Percentiles rank a stretch among this genome's conserved stretches.
Evolutionary conservation across 1,140 invertebrate genomes (phyloP).

Genomic region (Lepeophtheirus salmonis): DNA sequence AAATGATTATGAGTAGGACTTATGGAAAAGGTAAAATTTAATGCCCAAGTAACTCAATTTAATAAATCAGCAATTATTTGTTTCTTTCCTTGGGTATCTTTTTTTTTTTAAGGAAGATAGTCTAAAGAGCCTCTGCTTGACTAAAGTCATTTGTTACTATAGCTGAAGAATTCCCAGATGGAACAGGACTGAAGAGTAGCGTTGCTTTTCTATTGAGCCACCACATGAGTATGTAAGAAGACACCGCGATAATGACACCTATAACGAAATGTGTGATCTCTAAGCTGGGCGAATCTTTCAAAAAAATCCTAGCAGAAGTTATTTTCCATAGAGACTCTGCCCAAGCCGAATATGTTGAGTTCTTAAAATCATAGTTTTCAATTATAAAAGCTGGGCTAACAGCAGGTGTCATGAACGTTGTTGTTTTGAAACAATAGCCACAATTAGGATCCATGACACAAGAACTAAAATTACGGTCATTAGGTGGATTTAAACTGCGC

Average conservation of each 20-base stretch:
- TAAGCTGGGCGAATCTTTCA: background rate
- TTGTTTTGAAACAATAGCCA: constrained; percentile 5
- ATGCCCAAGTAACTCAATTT: too few species aligned
- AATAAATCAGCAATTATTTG: too few species aligned
- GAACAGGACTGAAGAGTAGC: background rate
- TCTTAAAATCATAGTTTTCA: constrained; percentile 4
- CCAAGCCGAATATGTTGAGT: background rate
- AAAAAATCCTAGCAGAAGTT: background rate
- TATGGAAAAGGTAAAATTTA: too few species aligned
- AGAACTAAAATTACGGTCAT: background rate
- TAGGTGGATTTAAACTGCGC: background rate
- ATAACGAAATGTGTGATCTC: background rate
- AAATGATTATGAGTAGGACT: too few species aligned
- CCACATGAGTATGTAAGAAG: background rate
- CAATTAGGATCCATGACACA: background rate
- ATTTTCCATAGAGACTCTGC: constrained; percentile 5
- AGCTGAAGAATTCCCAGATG: background rate
- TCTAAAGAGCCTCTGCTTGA: background rate
- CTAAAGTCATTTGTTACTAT: background rate
- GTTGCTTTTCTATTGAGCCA: background rate
- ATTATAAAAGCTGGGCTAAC: background rate
- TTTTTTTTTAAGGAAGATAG: too few species aligned
- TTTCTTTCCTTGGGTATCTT: too few species aligned
- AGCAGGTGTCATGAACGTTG: background rate
- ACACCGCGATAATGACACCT: constrained; percentile 1